Evolutionary conservation across 2,797 vertebrate genomes (phyloP), one percentile per base, ranked within the genome.

Genomic region (Syndactyla subalaris): DNA sequence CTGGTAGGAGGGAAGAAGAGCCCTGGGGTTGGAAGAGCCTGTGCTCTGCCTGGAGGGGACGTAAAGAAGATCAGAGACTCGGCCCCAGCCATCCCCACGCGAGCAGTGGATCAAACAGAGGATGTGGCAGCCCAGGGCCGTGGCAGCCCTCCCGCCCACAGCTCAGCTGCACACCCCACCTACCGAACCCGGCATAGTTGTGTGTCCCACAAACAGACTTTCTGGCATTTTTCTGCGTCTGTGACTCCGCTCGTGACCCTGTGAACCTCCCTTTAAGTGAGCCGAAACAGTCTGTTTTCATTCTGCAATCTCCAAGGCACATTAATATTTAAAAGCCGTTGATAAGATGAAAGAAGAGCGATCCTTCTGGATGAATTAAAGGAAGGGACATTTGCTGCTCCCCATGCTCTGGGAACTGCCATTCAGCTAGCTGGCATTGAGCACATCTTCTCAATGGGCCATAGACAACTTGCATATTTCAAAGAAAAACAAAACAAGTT

Each of bases 161-260:
- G 26, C 59, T 88, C 14, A 66, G 71, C 74, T 34, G 59, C 80
- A 30, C 73, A 14, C 88, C 78, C 87, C 91, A 95, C 93, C 95
- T 92, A 89, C 82, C 76, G 43, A 92, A 74, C 68, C 34, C 67
- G 19, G 77, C 93, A 85, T 85, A 62, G 32, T 61, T 92, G 48
- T 70, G 66, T 63, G 88, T 72, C 92, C 93, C 85, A 73, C 92
- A 88, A 92, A 75, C 93, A 95, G 93, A 93, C 94, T 92, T 92
- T 74, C 81, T 85, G 95, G 96, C 93, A 97, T 96, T 96, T 95
- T 91, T 94, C 84, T 97, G 81, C 0, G 74, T 96, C 96, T 96
- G 93, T 82, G 95, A 94, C 88, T 96, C 88, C 10, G 1, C 79
- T 93, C 6, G 58, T 96, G 96, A 96, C 96, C 96, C 92, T 45